These are phyloP conservation scores for Eurystomus glaucurus DNA, from an alignment of 2,797 vertebrate species.

Conservation along the genomic window DNA sequence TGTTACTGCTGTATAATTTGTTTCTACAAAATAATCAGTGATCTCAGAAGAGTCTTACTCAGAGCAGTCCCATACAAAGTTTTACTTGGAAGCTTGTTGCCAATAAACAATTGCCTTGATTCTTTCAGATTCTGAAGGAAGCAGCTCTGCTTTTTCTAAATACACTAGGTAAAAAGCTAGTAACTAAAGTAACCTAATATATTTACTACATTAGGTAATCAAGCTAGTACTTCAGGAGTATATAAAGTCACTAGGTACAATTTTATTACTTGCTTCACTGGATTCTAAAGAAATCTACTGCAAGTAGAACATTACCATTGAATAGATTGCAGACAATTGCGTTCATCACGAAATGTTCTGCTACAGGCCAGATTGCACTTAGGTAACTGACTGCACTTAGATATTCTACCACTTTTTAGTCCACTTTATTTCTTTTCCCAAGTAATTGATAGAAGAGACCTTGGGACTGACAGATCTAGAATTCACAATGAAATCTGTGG, in stretches of 20 bases:
- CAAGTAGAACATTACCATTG: neutral
- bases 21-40: neutral
- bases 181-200: neutral
- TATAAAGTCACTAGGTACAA: neutral
- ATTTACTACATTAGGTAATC: neutral
- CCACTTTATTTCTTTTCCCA: neutral
- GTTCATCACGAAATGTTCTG: neutral
- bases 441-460: neutral
- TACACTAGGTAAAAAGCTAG: neutral
- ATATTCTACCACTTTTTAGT: neutral
- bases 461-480: neutral
- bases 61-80: neutral
- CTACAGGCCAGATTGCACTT: neutral
- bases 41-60: neutral
- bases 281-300: neutral
- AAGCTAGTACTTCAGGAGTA: neutral
- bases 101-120: neutral
- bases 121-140: neutral
- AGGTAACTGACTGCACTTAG: neutral
- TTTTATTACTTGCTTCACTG: neutral
- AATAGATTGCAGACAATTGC: neutral
- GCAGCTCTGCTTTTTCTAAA: neutral
- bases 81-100: neutral
- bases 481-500: neutral
- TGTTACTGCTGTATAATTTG: neutral